These are phyloP conservation scores for Atrichornis clamosus DNA, from an alignment of 2,113 vertebrate species.

Conservation along the genomic window DNA sequence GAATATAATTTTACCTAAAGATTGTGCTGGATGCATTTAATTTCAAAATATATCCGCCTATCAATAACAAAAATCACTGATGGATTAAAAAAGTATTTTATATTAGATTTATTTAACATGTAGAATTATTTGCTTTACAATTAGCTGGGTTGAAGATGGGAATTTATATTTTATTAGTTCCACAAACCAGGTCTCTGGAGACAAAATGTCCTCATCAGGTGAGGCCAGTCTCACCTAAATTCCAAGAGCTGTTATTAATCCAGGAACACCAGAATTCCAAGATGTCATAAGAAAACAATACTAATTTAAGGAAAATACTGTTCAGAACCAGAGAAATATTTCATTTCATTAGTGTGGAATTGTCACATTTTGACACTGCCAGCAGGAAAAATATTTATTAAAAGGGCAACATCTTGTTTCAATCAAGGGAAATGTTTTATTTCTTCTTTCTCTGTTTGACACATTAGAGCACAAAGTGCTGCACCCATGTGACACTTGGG, in stretches of 20 bases:
- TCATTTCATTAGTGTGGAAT: constrained; percentile 11
- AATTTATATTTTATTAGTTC: neutral
- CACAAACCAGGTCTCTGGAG: neutral
- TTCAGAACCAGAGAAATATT: constrained; percentile 1
- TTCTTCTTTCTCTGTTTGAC: constrained; percentile 21
- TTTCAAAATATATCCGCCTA: neutral
- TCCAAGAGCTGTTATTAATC: neutral
- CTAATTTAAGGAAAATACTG: neutral
- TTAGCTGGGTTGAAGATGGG: neutral
- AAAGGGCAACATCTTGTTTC: constrained; percentile 24
- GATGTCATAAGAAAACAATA: neutral
- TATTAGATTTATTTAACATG: neutral
- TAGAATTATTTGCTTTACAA: neutral
- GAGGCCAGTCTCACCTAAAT: neutral
- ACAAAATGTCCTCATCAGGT: neutral
- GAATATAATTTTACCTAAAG: neutral
- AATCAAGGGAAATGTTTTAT: constrained; percentile 6
- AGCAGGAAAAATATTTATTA: neutral
- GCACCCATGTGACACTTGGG: neutral
- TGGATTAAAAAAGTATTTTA: neutral
- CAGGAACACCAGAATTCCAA: neutral
- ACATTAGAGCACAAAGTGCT: neutral
- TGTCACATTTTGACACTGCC: constrained; percentile 26
- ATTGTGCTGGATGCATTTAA: neutral
- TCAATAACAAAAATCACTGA: neutral